Evolutionary conservation across 1,140 invertebrate species (phyloP).

Genomic region (Nomia melanderi): DNA sequence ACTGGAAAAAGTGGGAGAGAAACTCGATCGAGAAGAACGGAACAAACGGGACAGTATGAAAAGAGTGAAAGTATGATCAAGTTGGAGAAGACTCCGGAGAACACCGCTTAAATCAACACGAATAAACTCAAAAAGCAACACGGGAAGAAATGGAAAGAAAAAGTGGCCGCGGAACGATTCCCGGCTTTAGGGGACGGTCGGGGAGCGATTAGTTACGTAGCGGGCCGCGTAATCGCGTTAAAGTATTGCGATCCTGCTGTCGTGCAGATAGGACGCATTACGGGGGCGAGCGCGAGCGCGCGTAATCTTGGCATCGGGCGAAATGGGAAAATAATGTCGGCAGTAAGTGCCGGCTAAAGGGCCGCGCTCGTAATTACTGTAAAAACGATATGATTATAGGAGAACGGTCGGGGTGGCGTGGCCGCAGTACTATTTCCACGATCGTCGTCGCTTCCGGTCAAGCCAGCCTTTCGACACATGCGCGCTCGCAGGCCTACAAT

Average conservation of each 20-base stretch:
- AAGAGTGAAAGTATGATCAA: too few relatives aligned
- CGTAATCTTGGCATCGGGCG: conserved; percentile 54
- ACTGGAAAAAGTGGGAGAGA: too few relatives aligned
- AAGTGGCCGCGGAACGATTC: too few relatives aligned
- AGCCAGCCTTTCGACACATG: conserved; percentile 22
- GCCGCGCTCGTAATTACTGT: conserved; percentile 63
- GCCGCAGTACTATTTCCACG: conserved; percentile 13
- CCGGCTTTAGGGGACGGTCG: too few relatives aligned
- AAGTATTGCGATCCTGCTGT: conserved; percentile 43
- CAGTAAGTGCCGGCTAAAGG: conserved; percentile 57
- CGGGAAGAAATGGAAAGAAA: too few relatives aligned
- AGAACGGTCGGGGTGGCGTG: conserved; percentile 8
- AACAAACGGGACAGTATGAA: too few relatives aligned
- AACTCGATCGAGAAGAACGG: too few relatives aligned
- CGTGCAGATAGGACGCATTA: conserved; percentile 51
- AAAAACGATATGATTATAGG: conserved; percentile 73
- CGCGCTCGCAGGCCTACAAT: conserved; percentile 1
- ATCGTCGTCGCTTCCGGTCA: conserved; percentile 29
- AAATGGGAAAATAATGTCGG: conserved; percentile 66
- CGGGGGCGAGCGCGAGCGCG: neutral
- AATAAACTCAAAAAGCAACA: too few relatives aligned
- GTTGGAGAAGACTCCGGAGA: too few relatives aligned
- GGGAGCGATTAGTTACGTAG: neutral
- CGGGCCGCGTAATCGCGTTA: conserved; percentile 36
- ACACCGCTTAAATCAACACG: too few relatives aligned